phyloP scores from a whole-genome alignment of 2,888 invertebrate genomes.

The Eristalis intricaria region DNA sequence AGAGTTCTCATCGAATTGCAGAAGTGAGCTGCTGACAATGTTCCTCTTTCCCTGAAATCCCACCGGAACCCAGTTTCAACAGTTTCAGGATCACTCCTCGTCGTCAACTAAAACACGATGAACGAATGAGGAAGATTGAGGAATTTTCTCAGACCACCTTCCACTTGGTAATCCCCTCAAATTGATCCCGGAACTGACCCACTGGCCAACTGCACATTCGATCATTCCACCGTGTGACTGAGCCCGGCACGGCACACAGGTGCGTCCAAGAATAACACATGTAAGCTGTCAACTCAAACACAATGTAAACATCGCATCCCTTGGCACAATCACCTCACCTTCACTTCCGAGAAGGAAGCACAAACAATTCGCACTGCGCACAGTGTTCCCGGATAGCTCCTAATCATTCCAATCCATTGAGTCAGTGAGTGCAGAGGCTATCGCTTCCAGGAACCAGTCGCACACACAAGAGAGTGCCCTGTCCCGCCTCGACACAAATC shows the following conservation, averaged over 20 bases:
- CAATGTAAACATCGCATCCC: neutral
- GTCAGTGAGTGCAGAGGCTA: neutral
- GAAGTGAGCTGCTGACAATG: too few species aligned
- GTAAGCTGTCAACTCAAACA: neutral
- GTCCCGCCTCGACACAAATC: conserved; percentile 47
- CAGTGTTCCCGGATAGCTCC: neutral
- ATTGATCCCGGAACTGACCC: neutral
- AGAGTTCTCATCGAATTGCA: too few species aligned
- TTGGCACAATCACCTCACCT: neutral
- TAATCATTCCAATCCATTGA: conserved; percentile 1
- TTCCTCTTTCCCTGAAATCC: too few species aligned
- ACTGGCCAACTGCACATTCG: neutral
- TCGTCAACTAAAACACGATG: too few species aligned
- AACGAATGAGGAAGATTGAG: neutral
- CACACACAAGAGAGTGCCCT: neutral
- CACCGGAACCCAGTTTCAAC: too few species aligned
- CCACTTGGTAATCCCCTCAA: neutral
- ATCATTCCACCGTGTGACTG: neutral
- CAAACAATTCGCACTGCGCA: neutral
- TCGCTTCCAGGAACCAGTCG: conserved; percentile 3
- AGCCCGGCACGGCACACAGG: neutral
- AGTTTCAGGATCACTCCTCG: too few species aligned
- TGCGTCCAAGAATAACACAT: neutral
- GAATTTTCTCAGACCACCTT: neutral
- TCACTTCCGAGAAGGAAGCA: conserved; percentile 1